Evolutionary conservation across 1,140 invertebrate species (phyloP).

Genomic region (Conopomorpha cramerella): DNA sequence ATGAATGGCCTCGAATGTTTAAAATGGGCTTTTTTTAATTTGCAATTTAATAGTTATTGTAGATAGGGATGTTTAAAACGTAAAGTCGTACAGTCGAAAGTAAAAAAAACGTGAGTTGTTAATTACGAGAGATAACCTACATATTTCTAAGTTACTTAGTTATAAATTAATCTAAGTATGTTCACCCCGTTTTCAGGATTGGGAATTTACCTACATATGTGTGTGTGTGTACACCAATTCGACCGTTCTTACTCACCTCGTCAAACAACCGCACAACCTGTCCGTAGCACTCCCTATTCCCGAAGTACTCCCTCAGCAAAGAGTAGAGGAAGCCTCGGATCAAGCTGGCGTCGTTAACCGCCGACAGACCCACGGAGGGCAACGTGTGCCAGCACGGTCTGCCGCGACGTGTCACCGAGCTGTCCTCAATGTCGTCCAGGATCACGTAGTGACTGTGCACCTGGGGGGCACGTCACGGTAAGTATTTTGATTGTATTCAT

Average conservation of each 20-base stretch:
- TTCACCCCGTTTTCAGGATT: no score
- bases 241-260: conserved; percentile 65
- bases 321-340: conserved; percentile 65
- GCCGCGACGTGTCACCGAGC: conserved; percentile 78
- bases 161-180: neutral
- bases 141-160: conserved; percentile 4
- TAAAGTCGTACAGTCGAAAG: no score
- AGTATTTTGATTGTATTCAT: no score
- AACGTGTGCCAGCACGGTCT: conserved; percentile 87
- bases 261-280: conserved; percentile 81
- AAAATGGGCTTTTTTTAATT: no score
- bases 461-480: no score
- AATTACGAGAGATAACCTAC: neutral
- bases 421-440: conserved; percentile 92
- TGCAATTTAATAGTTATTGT: no score
- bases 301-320: conserved; percentile 76
- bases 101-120: neutral
- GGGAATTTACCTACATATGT: no score
- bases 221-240: no score
- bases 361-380: conserved; percentile 78
- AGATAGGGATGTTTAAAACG: no score
- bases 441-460: no score
- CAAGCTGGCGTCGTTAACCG: conserved; percentile 80
- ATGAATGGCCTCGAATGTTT: no score
- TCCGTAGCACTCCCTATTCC: conserved; percentile 72